phyloP scores from a whole-genome alignment of 1,140 invertebrate genomes.

The Papilio helenus region DNA sequence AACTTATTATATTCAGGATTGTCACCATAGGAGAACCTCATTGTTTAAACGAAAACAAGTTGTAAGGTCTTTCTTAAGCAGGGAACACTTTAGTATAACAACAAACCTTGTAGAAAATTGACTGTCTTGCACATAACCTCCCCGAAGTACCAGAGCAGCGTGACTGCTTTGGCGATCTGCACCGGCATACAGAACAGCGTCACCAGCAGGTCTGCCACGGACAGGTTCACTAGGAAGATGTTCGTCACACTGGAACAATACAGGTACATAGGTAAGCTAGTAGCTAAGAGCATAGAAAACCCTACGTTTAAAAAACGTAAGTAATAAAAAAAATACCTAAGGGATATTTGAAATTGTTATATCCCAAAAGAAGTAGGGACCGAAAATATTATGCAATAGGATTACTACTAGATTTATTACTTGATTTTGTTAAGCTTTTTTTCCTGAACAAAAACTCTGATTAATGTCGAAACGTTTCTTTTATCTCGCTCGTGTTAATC shows the following conservation, averaged over 20 bases:
- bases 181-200: constrained; percentile 92
- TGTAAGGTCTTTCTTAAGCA: neutral
- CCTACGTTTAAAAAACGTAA: too few relatives aligned
- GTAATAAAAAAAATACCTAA: too few relatives aligned
- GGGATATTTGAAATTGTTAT: too few relatives aligned
- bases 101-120: constrained; percentile 89
- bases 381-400: neutral
- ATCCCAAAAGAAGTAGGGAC: neutral
- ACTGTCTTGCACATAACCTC: constrained; percentile 88
- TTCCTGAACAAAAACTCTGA: neutral
- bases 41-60: too few relatives aligned
- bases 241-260: constrained; percentile 91
- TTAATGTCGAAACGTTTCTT: neutral
- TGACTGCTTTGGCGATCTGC: constrained; percentile 87
- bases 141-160: constrained; percentile 87
- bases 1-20: neutral
- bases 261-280: constrained; percentile 21
- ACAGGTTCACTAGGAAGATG: constrained; percentile 95
- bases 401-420: neutral
- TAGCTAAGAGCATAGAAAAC: too few relatives aligned
- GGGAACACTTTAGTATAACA: neutral
- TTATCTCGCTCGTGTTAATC: neutral
- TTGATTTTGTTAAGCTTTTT: neutral
- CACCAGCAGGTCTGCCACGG: constrained; percentile 94
- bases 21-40: neutral